phyloP scores from a whole-genome alignment of 1,140 invertebrate species.

The Melitaea cinxia region DNA sequence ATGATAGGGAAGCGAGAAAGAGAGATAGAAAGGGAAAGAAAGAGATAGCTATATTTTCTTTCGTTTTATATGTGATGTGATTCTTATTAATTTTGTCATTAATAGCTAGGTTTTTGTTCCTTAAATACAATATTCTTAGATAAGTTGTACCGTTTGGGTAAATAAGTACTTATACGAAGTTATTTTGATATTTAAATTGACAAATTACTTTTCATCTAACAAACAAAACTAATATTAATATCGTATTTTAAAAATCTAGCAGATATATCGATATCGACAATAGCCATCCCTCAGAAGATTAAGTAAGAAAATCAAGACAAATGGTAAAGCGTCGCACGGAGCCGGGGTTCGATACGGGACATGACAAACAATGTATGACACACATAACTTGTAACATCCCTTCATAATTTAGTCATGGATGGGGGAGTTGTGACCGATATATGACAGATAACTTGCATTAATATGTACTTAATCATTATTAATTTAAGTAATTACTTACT shows the following conservation, averaged over 20 bases:
- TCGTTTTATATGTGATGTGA: no score
- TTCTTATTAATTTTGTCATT: no score
- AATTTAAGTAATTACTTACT: not conserved
- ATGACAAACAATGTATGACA: constrained; percentile 81
- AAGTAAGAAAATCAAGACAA: constrained; percentile 78
- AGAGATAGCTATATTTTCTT: no score
- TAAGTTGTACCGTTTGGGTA: no score
- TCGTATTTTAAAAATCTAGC: not conserved
- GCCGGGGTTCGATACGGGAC: constrained; percentile 67
- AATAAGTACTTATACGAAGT: no score
- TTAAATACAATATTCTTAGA: no score
- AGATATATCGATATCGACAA: constrained; percentile 35
- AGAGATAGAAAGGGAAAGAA: no score
- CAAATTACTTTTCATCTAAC: no score
- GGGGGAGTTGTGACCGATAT: constrained; percentile 30
- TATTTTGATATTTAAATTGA: no score
- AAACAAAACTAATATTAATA: no score
- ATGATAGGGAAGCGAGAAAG: no score
- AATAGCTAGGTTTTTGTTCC: no score
- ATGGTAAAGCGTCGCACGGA: constrained; percentile 59
- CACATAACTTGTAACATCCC: constrained; percentile 70
- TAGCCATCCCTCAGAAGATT: constrained; percentile 42
- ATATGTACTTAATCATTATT: not conserved
- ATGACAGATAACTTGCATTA: constrained; percentile 9
- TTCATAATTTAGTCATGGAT: constrained; percentile 65